Conservation (phyloP, 1,140 invertebrate genomes). For the Cephus cinctus region DNA sequence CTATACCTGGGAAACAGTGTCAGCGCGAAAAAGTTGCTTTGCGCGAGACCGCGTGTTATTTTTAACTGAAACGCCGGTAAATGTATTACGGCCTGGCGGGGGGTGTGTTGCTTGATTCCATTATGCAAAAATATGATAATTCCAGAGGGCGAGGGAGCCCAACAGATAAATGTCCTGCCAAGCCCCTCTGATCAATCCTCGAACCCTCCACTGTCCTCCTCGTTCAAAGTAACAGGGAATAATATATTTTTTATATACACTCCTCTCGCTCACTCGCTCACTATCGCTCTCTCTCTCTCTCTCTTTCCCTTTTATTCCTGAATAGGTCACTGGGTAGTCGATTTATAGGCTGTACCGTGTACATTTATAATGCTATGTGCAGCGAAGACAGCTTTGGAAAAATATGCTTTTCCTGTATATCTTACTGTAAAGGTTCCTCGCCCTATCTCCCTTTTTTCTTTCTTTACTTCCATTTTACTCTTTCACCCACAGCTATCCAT, state of each 20-base stretch:
- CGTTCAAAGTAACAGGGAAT: conserved; percentile 4
- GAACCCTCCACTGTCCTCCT: neutral
- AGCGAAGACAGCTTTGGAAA: neutral
- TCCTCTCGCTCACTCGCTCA: conserved; percentile 20
- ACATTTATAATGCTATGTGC: neutral
- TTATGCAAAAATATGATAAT: conserved; percentile 50
- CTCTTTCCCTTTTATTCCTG: conserved; percentile 10
- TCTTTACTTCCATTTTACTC: neutral
- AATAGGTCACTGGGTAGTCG: neutral
- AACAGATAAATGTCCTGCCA: conserved; percentile 32
- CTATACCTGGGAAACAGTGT: no score
- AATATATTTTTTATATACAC: conserved; percentile 22
- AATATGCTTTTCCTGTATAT: neutral
- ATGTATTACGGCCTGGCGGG: conserved; percentile 13
- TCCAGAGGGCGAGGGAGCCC: conserved; percentile 8
- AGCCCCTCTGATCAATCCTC: conserved; percentile 26
- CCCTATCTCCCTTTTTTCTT: neutral
- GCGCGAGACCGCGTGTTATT: neutral
- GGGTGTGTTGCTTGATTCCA: conserved; percentile 31
- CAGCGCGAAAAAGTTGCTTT: neutral
- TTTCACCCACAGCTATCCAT: neutral
- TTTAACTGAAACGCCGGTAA: conserved; percentile 2
- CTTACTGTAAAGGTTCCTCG: neutral
- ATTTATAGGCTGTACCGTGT: neutral
- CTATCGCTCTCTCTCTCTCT: conserved; percentile 19